Evolutionary conservation across 1,140 invertebrate species (phyloP).

Genomic region (Papilio xuthus): DNA sequence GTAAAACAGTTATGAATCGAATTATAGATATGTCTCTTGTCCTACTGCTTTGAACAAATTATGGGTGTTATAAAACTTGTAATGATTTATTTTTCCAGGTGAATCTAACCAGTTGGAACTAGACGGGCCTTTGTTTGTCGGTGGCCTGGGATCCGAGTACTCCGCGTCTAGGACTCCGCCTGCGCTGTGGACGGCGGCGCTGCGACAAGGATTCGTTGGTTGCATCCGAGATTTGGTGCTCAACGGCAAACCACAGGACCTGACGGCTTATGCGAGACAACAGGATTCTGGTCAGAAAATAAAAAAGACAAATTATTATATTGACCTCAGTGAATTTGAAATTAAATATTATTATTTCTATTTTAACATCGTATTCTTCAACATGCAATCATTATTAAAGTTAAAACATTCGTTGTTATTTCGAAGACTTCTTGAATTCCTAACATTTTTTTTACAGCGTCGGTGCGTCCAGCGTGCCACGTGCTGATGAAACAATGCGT

Average conservation of each 20-base stretch:
- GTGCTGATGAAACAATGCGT: slow-evolving; percentile 91
- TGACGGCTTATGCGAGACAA: slow-evolving; percentile 93
- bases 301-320: background rate
- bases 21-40: too few species aligned
- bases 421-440: background rate
- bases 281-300: slow-evolving; percentile 90
- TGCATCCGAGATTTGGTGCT: slow-evolving; percentile 96
- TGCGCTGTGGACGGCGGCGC: slow-evolving; percentile 94
- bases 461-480: slow-evolving; percentile 93
- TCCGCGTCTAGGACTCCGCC: slow-evolving; percentile 89
- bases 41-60: too few species aligned
- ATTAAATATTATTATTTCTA: too few species aligned
- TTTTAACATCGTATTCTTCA: too few species aligned
- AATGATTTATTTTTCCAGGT: slow-evolving; percentile 81
- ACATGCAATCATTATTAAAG: too few species aligned
- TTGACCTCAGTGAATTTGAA: too few species aligned
- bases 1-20: too few species aligned
- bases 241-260: slow-evolving; percentile 95
- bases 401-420: background rate
- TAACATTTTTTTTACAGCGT: slow-evolving; percentile 82
- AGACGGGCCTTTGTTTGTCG: slow-evolving; percentile 94
- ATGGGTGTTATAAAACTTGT: too few species aligned
- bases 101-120: slow-evolving; percentile 94
- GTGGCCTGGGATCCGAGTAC: slow-evolving; percentile 90
- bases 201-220: slow-evolving; percentile 96